phyloP scores from a whole-genome alignment of 2,113 vertebrate species.

The Chaetodon auriga region DNA sequence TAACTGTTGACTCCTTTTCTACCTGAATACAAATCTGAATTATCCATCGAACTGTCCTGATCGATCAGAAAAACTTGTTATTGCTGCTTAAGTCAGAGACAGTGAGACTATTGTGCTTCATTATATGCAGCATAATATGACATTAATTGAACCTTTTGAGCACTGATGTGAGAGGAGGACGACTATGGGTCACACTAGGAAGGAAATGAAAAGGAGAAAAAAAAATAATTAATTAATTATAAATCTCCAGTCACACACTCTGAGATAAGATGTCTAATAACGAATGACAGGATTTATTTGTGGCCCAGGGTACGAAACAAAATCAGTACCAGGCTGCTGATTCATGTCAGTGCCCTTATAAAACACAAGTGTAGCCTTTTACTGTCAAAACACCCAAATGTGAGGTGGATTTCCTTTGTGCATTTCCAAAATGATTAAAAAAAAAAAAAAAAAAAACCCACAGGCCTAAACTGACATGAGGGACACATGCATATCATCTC shows the following conservation, averaged over 20 bases:
- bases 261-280: neutral
- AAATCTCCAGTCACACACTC: neutral
- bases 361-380: neutral
- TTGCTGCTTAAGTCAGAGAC: neutral
- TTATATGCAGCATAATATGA: too few relatives aligned
- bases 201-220: neutral
- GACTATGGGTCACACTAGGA: neutral
- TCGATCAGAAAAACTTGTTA: neutral
- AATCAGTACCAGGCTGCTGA: neutral
- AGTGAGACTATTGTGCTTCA: neutral
- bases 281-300: neutral
- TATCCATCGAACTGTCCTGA: neutral
- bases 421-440: slow-evolving; percentile 1
- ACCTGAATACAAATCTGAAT: neutral
- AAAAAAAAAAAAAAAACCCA: neutral
- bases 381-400: neutral
- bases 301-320: neutral
- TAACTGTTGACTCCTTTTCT: neutral
- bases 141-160: neutral
- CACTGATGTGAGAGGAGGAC: neutral
- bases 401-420: slow-evolving; percentile 1
- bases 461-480: slow-evolving; percentile 27
- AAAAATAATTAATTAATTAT: too few relatives aligned
- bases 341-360: neutral
- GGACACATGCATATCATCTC: slow-evolving; percentile 13